These are phyloP conservation scores for Oryzias melastigma DNA, from an alignment of 2,113 vertebrate species.

Conservation along the genomic window DNA sequence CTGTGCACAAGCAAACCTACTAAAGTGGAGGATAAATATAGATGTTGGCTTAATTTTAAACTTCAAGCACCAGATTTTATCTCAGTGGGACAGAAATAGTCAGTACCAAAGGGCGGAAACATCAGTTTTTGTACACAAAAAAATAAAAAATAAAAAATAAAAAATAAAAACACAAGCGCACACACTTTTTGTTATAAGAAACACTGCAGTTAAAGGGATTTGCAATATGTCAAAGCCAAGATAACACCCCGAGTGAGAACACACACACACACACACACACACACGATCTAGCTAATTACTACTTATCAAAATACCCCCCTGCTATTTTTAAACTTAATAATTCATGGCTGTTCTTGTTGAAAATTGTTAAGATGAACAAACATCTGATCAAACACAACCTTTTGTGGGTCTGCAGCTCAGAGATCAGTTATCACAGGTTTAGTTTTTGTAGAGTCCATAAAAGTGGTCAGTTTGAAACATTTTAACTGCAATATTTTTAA, in stretches of 20 bases:
- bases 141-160: neutral
- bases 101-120: neutral
- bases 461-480: too few species aligned
- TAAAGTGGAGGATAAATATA: neutral
- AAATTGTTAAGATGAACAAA: slow-evolving; percentile 4
- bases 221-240: slow-evolving; percentile 19
- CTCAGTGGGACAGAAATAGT: slow-evolving; percentile 7
- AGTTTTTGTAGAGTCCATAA: too few species aligned
- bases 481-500: too few species aligned
- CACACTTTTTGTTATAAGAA: neutral
- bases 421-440: neutral
- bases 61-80: slow-evolving; percentile 8
- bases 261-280: slow-evolving; percentile 2
- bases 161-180: neutral
- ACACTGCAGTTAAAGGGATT: slow-evolving; percentile 7
- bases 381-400: slow-evolving; percentile 17
- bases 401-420: slow-evolving; percentile 13
- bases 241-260: slow-evolving; percentile 12
- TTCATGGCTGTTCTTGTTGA: slow-evolving; percentile 19
- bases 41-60: neutral
- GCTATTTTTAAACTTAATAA: slow-evolving; percentile 36
- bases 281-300: slow-evolving; percentile 2
- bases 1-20: too few species aligned
- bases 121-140: slow-evolving; percentile 20
- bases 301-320: slow-evolving; percentile 22